Evolutionary conservation across 2,888 invertebrate species (phyloP).

Genomic region (Phaedon cochleariae): DNA sequence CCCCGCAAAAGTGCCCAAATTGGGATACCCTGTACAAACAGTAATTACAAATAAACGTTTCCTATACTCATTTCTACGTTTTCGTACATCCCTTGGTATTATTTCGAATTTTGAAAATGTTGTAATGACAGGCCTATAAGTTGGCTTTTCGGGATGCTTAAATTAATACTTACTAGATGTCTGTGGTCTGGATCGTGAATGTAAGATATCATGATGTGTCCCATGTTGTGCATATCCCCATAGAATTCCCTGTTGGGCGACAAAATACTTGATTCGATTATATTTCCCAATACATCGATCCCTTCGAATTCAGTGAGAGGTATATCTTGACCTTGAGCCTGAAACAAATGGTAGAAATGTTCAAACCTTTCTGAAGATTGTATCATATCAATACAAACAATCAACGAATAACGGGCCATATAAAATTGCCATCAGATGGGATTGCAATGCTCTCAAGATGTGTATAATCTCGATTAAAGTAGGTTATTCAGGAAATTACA

Average conservation of each 20-base stretch:
- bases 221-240: conserved; percentile 85
- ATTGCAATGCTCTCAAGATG: too few species aligned
- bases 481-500: too few species aligned
- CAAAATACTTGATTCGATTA: conserved; percentile 77
- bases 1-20: too few species aligned
- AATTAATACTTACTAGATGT: conserved; percentile 67
- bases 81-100: too few species aligned
- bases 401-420: too few species aligned
- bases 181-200: conserved; percentile 84
- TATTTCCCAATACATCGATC: conserved; percentile 81
- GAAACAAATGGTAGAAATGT: neutral
- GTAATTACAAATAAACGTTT: too few species aligned
- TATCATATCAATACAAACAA: neutral
- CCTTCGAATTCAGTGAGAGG: conserved; percentile 73
- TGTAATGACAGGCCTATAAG: too few species aligned
- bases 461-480: too few species aligned
- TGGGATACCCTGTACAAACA: too few species aligned
- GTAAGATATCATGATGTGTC: conserved; percentile 79
- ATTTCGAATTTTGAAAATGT: too few species aligned
- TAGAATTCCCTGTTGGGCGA: conserved; percentile 76
- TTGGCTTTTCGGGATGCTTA: neutral
- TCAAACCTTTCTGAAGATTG: neutral
- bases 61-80: too few species aligned
- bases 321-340: conserved; percentile 58
- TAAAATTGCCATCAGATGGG: too few species aligned